Evolutionary conservation across 2,113 vertebrate genomes (phyloP).

Genomic region (Tachysurus fulvidraco): DNA sequence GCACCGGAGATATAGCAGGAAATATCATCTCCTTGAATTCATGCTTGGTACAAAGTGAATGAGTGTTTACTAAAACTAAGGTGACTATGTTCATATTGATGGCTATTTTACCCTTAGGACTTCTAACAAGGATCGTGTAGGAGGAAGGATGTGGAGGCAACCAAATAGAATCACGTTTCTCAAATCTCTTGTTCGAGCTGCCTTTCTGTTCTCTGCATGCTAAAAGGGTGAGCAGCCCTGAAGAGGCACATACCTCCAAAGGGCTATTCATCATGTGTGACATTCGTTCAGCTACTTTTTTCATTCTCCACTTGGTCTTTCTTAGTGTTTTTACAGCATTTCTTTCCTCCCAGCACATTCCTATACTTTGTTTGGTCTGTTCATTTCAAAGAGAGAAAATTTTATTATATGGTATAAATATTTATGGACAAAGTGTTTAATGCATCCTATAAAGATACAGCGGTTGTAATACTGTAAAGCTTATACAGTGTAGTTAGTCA

Average conservation of each 20-base stretch:
- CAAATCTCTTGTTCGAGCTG: conserved; percentile 4
- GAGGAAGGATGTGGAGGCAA: conserved; percentile 14
- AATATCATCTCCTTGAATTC: neutral
- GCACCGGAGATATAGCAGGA: neutral
- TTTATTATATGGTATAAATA: conserved; percentile 13
- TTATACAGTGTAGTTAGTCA: neutral
- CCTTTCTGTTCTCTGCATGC: conserved; percentile 21
- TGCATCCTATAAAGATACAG: neutral
- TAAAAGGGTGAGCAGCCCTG: conserved; percentile 16
- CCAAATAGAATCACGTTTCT: conserved; percentile 16
- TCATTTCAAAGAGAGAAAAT: conserved; percentile 21
- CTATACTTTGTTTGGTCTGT: neutral
- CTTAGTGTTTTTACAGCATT: neutral
- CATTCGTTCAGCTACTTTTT: conserved; percentile 13
- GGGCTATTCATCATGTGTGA: conserved; percentile 43
- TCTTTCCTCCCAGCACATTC: neutral
- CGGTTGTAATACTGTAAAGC: neutral
- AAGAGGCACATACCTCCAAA: conserved; percentile 14
- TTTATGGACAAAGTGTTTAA: neutral
- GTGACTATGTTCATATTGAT: conserved; percentile 35
- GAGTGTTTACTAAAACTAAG: conserved; percentile 17
- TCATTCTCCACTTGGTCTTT: neutral
- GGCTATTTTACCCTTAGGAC: conserved; percentile 20
- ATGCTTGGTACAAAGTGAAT: conserved; percentile 3
- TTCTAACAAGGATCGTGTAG: conserved; percentile 3